Conservation (phyloP, 2,888 invertebrate genomes). For the Allolobophora icterica region DNA sequence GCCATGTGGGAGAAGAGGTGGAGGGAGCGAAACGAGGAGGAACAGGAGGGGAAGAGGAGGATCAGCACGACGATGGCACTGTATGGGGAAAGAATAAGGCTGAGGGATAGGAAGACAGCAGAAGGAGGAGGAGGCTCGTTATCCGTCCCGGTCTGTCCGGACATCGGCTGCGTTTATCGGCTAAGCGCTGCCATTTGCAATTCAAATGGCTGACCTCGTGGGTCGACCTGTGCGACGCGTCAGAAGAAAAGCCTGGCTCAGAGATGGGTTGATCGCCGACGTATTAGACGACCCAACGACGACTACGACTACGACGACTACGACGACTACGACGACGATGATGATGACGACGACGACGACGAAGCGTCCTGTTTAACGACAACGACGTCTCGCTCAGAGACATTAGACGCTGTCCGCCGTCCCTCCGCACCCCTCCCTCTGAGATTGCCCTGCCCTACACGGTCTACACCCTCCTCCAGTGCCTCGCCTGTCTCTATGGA, state of each 20-base stretch:
- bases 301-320: background rate
- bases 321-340: too few relatives aligned
- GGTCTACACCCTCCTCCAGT: background rate
- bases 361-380: background rate
- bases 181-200: constrained; percentile 23
- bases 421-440: background rate
- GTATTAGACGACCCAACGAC: background rate
- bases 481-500: background rate
- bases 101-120: background rate
- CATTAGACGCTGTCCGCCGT: background rate
- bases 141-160: background rate
- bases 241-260: background rate
- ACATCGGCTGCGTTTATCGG: constrained; percentile 12
- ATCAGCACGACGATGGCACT: too few relatives aligned
- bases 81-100: background rate
- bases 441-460: background rate
- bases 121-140: background rate
- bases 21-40: background rate
- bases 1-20: background rate
- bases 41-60: background rate
- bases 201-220: background rate
- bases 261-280: constrained; percentile 11
- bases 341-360: constrained; percentile 2
- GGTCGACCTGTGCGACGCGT: constrained; percentile 11
- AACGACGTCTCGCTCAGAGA: background rate